phyloP scores from a whole-genome alignment of 2,797 vertebrate genomes.

The Coregonus suidteri region DNA sequence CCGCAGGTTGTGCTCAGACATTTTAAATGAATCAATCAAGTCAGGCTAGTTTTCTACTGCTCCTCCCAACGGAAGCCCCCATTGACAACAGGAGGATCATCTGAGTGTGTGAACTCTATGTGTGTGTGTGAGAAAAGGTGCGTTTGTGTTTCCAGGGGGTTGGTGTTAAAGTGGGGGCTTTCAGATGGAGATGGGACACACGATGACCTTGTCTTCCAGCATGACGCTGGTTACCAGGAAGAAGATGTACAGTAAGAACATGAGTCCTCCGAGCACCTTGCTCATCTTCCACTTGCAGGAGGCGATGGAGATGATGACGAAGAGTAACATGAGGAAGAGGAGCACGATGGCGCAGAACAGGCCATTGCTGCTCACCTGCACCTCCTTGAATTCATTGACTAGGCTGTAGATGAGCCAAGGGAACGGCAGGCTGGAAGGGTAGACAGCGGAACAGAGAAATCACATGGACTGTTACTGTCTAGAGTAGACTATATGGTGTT shows the following conservation, averaged over 20 bases:
- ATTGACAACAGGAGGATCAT: background rate
- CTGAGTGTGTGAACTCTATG: background rate
- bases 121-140: background rate
- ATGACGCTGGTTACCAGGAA: conserved; percentile 95
- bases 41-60: background rate
- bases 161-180: conserved; percentile 37
- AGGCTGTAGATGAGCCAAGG: conserved; percentile 90
- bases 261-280: conserved; percentile 88
- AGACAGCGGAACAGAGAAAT: background rate
- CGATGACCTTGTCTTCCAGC: conserved; percentile 91
- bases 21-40: background rate
- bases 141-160: background rate
- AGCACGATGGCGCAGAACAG: conserved; percentile 98
- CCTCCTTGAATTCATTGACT: conserved; percentile 76
- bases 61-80: conserved; percentile 18
- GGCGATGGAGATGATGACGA: conserved; percentile 94
- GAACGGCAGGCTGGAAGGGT: conserved; percentile 85
- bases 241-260: conserved; percentile 95
- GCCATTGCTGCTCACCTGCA: conserved; percentile 95
- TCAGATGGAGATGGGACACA: conserved; percentile 88
- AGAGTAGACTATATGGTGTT: background rate
- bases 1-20: background rate
- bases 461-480: background rate
- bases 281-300: conserved; percentile 96
- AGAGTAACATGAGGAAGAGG: conserved; percentile 98